Percentiles rank a stretch among this genome's conserved stretches.
Evolutionary conservation across 2,113 vertebrate genomes (phyloP).

Genomic region (Orientallactaga bullata): DNA sequence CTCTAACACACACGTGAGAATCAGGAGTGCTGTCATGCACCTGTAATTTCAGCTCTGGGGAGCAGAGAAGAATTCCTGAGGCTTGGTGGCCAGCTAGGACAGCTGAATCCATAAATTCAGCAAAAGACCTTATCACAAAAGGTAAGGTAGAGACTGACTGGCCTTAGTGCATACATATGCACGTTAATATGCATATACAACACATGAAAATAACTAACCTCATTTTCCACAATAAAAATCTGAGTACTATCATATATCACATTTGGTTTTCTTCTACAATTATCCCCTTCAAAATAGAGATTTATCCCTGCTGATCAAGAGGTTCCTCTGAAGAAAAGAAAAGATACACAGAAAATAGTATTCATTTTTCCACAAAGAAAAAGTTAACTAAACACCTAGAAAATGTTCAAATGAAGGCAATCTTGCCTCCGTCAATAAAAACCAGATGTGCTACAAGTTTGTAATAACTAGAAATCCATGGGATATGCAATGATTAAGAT

Average conservation of each 20-base stretch:
- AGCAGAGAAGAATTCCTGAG: no score
- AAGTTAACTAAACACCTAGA: slow-evolving; percentile 36
- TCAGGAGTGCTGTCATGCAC: no score
- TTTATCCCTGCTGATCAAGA: slow-evolving; percentile 15
- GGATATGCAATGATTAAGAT: not conserved
- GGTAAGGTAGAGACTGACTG: no score
- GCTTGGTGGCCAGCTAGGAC: no score
- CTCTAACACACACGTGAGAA: no score
- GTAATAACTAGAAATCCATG: not conserved
- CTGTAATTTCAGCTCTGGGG: no score
- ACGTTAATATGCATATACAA: no score
- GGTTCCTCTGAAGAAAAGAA: slow-evolving; percentile 27
- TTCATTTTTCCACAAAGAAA: slow-evolving; percentile 26
- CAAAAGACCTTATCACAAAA: no score
- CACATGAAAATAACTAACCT: slow-evolving; percentile 34
- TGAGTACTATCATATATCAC: not conserved
- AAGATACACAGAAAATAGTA: not conserved
- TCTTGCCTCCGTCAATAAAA: not conserved
- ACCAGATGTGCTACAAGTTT: not conserved
- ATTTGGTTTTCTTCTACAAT: not conserved
- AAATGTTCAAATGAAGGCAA: not conserved
- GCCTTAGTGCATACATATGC: no score
- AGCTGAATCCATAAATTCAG: no score
- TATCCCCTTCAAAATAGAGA: slow-evolving; percentile 44
- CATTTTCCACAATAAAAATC: slow-evolving; percentile 42